A percentile compares a stretch with the other conserved stretches of the same genome.
Conservation (phyloP, 2,113 vertebrate genomes). For the Chlorodrepanis virens region DNA sequence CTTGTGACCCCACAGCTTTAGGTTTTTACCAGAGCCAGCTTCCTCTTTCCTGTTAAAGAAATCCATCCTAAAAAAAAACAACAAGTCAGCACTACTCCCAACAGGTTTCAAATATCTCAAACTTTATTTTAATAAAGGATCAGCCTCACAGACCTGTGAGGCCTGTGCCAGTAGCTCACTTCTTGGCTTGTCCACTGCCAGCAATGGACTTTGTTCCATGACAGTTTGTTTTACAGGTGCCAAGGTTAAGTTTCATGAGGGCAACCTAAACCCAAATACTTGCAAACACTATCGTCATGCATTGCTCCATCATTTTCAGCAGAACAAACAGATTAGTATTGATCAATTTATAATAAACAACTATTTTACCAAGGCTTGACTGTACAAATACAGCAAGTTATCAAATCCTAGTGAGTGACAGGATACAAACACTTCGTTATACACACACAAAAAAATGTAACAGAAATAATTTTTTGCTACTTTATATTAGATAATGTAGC, state of each 20-base stretch:
- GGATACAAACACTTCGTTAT: conserved; percentile 70
- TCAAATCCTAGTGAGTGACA: conserved; percentile 56
- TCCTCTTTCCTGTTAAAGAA: not conserved
- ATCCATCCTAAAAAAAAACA: not conserved
- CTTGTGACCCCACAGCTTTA: not conserved
- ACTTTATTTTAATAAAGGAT: conserved; percentile 78
- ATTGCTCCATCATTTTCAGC: conserved; percentile 54
- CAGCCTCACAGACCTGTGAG: conserved; percentile 47
- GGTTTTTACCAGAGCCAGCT: not conserved
- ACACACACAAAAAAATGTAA: conserved; percentile 33
- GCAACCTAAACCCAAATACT: conserved; percentile 55
- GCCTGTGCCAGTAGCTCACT: conserved; percentile 36
- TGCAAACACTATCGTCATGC: conserved; percentile 64
- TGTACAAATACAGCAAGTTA: conserved; percentile 73
- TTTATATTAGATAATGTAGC: conserved; percentile 65
- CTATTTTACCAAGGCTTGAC: conserved; percentile 68
- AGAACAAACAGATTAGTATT: conserved; percentile 68
- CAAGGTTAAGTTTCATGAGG: conserved; percentile 33
- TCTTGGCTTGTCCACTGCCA: conserved; percentile 67
- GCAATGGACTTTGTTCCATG: conserved; percentile 72
- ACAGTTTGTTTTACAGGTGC: conserved; percentile 52
- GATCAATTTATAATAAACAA: conserved; percentile 64
- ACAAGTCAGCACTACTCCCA: conserved; percentile 16
- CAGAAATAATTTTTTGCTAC: conserved; percentile 46
- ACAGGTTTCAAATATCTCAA: conserved; percentile 64